Conservation (phyloP, 2,888 invertebrate genomes). For the Tetanocera ferruginea region DNA sequence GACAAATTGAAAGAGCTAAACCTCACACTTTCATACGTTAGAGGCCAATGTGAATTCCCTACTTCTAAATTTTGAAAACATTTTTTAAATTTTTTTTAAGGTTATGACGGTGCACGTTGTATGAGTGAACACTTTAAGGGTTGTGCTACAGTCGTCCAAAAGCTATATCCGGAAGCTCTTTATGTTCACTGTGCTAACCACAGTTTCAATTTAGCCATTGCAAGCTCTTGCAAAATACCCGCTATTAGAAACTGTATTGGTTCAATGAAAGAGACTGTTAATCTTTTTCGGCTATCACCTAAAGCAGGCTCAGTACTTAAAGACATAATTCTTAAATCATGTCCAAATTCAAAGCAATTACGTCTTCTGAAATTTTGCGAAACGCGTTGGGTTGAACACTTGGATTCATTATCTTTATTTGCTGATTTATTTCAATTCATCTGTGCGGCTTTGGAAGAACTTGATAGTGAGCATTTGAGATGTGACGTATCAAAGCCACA, state of each 20-base stretch:
- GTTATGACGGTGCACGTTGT: too few species aligned
- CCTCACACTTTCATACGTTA: too few species aligned
- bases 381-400: constrained; percentile 42
- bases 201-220: constrained; percentile 52
- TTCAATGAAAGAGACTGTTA: constrained; percentile 48
- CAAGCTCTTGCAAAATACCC: constrained; percentile 46
- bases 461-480: constrained; percentile 17
- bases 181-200: constrained; percentile 55
- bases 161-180: constrained; percentile 1
- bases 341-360: constrained; percentile 27
- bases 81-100: too few species aligned
- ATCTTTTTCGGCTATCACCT: constrained; percentile 39
- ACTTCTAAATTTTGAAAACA: too few species aligned
- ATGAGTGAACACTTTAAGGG: too few species aligned
- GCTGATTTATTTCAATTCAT: too few species aligned
- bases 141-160: too few species aligned
- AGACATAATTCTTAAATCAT: constrained; percentile 12
- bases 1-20: too few species aligned
- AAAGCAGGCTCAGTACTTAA: constrained; percentile 22
- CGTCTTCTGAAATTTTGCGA: constrained; percentile 38
- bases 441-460: background rate
- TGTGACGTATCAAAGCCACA: constrained; percentile 27
- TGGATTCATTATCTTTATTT: background rate
- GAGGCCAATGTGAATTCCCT: too few species aligned
- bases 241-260: constrained; percentile 37